phyloP scores from a whole-genome alignment of 2,113 vertebrate species.

The Rissa tridactyla region DNA sequence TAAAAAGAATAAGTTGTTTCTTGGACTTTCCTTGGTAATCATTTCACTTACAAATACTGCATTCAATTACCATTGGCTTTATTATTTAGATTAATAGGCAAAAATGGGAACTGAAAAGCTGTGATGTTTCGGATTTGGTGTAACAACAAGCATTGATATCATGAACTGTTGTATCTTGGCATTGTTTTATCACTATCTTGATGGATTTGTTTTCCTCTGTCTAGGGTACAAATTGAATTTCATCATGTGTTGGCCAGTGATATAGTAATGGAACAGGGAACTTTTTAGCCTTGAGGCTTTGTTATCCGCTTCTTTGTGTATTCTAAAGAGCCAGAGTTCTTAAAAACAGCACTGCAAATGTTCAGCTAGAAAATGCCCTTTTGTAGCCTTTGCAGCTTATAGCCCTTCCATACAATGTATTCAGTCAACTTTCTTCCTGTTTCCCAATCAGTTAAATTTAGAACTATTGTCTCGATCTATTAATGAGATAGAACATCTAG shows the following conservation, averaged over 20 bases:
- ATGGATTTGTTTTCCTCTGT: slow-evolving; percentile 50
- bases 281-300: slow-evolving; percentile 54
- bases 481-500: slow-evolving; percentile 66
- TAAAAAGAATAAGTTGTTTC: neutral
- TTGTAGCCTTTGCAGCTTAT: slow-evolving; percentile 74
- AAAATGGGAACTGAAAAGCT: slow-evolving; percentile 1
- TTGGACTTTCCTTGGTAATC: slow-evolving; percentile 21
- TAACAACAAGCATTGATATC: neutral
- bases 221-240: slow-evolving; percentile 43
- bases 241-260: slow-evolving; percentile 37
- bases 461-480: slow-evolving; percentile 71
- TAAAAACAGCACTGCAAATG: slow-evolving; percentile 55
- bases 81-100: slow-evolving; percentile 26
- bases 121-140: neutral
- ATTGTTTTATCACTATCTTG: slow-evolving; percentile 35
- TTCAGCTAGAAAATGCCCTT: slow-evolving; percentile 72
- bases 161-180: neutral
- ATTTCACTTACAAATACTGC: slow-evolving; percentile 13
- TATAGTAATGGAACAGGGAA: neutral
- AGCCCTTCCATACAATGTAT: slow-evolving; percentile 67
- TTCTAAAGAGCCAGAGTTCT: slow-evolving; percentile 52
- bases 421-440: slow-evolving; percentile 76
- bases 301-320: slow-evolving; percentile 55
- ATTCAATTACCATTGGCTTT: slow-evolving; percentile 21
- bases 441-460: slow-evolving; percentile 76